These are phyloP conservation scores for Eurois occulta DNA, from an alignment of 2,888 invertebrate genomes.

Conservation along the genomic window DNA sequence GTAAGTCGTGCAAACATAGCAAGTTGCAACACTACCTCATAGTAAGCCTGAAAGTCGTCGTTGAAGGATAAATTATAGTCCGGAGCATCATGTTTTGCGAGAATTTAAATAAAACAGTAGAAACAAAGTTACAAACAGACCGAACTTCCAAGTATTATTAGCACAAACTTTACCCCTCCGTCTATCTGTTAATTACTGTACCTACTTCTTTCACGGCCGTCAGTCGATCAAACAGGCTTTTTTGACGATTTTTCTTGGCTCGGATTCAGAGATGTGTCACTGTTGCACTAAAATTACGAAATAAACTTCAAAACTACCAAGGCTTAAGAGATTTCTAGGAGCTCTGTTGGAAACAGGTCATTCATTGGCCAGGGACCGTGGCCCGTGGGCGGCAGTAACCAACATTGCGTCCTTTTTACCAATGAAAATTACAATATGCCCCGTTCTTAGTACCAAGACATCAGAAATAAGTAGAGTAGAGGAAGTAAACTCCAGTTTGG, in stretches of 20 bases:
- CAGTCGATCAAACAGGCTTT: background rate
- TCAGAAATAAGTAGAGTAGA: constrained; percentile 6
- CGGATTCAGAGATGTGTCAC: constrained; percentile 48
- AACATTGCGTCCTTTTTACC: constrained; percentile 1
- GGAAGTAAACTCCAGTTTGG: background rate
- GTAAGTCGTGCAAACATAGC: constrained; percentile 3
- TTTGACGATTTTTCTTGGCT: too few species aligned
- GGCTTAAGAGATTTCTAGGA: constrained; percentile 38
- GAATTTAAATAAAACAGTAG: background rate
- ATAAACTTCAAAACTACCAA: constrained; percentile 58
- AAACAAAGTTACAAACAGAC: background rate
- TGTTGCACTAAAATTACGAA: constrained; percentile 52
- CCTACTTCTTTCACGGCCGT: too few species aligned
- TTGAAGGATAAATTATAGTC: background rate
- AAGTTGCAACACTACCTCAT: background rate
- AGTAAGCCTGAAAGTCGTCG: background rate
- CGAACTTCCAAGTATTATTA: background rate
- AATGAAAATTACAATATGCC: constrained; percentile 38
- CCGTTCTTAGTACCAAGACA: constrained; percentile 16
- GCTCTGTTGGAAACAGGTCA: constrained; percentile 1
- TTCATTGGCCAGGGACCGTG: background rate
- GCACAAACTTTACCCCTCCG: background rate
- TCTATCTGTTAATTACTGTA: background rate
- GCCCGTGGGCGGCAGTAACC: too few species aligned
- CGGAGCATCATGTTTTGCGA: background rate